phyloP scores from a whole-genome alignment of 1,140 invertebrate species.

The Heliothis subflexa region DNA sequence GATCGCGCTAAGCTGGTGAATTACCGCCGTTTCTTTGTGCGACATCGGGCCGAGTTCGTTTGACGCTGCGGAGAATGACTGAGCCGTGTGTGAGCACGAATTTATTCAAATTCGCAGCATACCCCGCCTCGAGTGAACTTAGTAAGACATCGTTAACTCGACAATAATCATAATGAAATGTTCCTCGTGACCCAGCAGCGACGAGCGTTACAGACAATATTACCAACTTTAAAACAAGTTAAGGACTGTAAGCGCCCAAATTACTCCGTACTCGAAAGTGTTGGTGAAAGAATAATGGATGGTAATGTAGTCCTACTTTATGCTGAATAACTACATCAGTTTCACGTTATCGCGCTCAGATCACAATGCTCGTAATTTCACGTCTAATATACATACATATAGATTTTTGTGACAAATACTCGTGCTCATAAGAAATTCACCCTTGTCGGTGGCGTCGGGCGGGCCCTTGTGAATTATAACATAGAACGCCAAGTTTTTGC shows the following conservation, averaged over 20 bases:
- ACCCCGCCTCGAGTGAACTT: conserved; percentile 62
- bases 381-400: conserved; percentile 62
- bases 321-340: conserved; percentile 53
- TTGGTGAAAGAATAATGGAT: conserved; percentile 49
- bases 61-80: conserved; percentile 52
- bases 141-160: conserved; percentile 71
- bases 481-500: conserved; percentile 76
- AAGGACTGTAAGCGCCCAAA: conserved; percentile 53
- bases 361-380: conserved; percentile 44
- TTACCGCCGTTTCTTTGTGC: conserved; percentile 69
- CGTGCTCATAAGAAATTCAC: conserved; percentile 78
- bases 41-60: conserved; percentile 55
- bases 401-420: conserved; percentile 75
- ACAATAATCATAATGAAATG: conserved; percentile 75
- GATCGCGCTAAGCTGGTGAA: conserved; percentile 70
- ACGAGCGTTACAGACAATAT: conserved; percentile 57
- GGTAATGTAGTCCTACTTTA: conserved; percentile 49
- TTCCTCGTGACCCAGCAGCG: conserved; percentile 65
- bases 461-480: conserved; percentile 76
- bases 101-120: conserved; percentile 75
- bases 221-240: conserved; percentile 65
- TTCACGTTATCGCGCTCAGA: conserved; percentile 50
- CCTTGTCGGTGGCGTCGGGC: conserved; percentile 67
- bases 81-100: conserved; percentile 61
- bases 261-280: conserved; percentile 51